Conservation (phyloP, 2,888 invertebrate genomes). For the Folsomia candida region DNA sequence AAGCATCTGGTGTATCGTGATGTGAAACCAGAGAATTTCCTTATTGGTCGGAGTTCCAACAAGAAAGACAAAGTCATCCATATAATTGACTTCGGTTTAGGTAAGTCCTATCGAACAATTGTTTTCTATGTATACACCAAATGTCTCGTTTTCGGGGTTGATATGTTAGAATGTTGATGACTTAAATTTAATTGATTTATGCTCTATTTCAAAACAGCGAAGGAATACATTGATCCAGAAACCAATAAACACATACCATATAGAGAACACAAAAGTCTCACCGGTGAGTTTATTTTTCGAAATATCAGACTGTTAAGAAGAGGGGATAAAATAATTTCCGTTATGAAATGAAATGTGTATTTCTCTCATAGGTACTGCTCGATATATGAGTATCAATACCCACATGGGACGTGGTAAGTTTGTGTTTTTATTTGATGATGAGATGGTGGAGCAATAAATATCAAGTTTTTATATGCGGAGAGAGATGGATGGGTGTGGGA, state of each 20-base stretch:
- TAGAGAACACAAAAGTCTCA: conserved; percentile 99
- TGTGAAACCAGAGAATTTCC: conserved; percentile 99
- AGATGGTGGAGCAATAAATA: too few species aligned
- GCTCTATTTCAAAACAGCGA: background rate
- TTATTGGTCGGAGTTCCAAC: conserved; percentile 95
- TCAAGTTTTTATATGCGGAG: too few species aligned
- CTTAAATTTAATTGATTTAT: background rate
- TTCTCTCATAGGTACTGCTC: conserved; percentile 97
- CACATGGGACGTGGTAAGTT: conserved; percentile 91
- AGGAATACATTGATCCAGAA: conserved; percentile 99
- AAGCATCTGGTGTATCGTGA: conserved; percentile 98
- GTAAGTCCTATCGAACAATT: too few species aligned
- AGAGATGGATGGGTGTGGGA: too few species aligned
- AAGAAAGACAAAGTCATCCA: conserved; percentile 98
- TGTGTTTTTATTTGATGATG: too few species aligned
- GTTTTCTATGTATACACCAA: too few species aligned
- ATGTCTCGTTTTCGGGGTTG: too few species aligned
- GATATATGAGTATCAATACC: conserved; percentile 99
- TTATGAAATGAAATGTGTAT: too few species aligned
- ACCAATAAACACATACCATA: conserved; percentile 99
- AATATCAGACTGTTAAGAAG: too few species aligned
- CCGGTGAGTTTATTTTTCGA: too few species aligned
- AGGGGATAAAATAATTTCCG: too few species aligned
- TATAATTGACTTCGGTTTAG: conserved; percentile 99
- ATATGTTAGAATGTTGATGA: background rate